These are phyloP conservation scores for Gephyroberyx darwinii DNA, from an alignment of 2,797 vertebrate genomes.

Conservation along the genomic window DNA sequence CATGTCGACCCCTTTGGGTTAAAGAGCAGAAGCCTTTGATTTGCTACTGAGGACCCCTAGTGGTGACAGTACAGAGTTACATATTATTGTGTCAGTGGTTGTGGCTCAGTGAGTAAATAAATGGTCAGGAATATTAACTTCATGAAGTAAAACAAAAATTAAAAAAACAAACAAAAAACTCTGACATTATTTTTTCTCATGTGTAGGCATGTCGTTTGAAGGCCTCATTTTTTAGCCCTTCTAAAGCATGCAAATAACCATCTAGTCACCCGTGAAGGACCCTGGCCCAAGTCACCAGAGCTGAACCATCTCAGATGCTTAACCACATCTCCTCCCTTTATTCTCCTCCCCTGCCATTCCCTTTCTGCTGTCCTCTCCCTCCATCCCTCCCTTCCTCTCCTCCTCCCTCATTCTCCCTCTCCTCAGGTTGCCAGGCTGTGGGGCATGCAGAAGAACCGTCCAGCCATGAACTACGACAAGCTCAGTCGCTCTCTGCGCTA, in stretches of 20 bases:
- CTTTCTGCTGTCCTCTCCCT: not conserved
- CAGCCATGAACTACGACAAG: constrained; percentile 99
- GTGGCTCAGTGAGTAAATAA: not conserved
- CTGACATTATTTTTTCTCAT: constrained; percentile 6
- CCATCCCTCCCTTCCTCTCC: not conserved
- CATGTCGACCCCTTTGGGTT: constrained; percentile 34
- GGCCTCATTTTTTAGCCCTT: not conserved
- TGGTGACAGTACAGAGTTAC: constrained; percentile 42
- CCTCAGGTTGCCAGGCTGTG: constrained; percentile 94
- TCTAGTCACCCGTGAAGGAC: constrained; percentile 8
- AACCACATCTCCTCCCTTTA: constrained; percentile 29
- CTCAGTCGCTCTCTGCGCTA: constrained; percentile 96
- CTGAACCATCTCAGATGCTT: constrained; percentile 14
- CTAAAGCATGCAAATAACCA: constrained; percentile 6
- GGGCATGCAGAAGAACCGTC: constrained; percentile 99
- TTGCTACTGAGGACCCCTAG: constrained; percentile 69
- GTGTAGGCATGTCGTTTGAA: constrained; percentile 28
- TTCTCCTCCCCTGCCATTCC: constrained; percentile 15
- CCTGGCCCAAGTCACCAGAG: constrained; percentile 1
- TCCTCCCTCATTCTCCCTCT: constrained; percentile 1
- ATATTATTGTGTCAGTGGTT: constrained; percentile 10
- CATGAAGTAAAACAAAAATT: not conserved
- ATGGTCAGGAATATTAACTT: not conserved
- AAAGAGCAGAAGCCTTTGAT: constrained; percentile 2
- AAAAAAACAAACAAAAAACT: not conserved